These are phyloP conservation scores for Typhlichthys eigenmanni DNA, from an alignment of 2,797 vertebrate species.

Conservation along the genomic window DNA sequence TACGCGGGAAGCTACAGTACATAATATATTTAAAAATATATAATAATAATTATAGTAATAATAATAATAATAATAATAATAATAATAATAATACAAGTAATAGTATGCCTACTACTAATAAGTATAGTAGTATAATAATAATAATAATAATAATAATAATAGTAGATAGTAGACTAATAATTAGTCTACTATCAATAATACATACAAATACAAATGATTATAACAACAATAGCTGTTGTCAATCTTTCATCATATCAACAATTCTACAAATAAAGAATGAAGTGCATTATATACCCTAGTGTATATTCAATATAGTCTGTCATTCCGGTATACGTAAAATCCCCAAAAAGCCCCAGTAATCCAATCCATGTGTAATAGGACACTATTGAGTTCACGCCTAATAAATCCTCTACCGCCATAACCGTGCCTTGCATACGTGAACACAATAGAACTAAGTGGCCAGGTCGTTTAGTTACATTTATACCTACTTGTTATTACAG, in stretches of 20 bases:
- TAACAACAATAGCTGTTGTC: no score
- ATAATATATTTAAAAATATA: not conserved
- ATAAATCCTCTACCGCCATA: slow-evolving; percentile 31
- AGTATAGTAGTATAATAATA: no score
- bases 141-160: not conserved
- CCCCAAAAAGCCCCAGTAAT: slow-evolving; percentile 17
- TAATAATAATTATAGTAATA: not conserved
- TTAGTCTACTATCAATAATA: no score
- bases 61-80: not conserved
- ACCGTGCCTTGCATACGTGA: slow-evolving; percentile 38
- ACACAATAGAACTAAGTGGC: slow-evolving; percentile 41
- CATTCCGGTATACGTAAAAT: slow-evolving; percentile 2
- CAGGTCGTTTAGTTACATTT: slow-evolving; percentile 35
- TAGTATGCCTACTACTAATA: no score
- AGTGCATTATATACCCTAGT: no score
- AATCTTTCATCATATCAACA: no score
- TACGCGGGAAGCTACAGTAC: not conserved
- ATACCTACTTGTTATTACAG: slow-evolving; percentile 15
- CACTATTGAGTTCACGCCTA: slow-evolving; percentile 40
- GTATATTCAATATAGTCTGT: no score
- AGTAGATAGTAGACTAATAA: no score
- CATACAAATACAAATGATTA: no score
- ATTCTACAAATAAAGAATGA: no score
- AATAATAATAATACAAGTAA: not conserved
- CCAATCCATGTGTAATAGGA: slow-evolving; percentile 34